Evolutionary conservation across 2,888 invertebrate genomes (phyloP), one percentile per base, ranked within the genome.

Genomic region (Thereva unica): DNA sequence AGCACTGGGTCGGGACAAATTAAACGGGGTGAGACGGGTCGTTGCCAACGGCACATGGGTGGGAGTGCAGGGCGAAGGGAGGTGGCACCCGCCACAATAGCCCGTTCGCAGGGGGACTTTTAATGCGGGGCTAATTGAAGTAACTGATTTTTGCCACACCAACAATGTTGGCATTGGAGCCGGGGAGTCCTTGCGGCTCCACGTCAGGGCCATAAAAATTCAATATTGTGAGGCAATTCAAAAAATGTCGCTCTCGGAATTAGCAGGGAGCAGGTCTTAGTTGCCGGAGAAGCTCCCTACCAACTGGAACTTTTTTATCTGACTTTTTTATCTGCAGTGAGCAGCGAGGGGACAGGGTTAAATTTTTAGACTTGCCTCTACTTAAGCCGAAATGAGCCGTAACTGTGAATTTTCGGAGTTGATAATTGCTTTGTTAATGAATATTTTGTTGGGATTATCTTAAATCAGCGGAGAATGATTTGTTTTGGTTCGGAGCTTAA

Each of bases 111-210:
- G 10, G 57, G 47, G 47, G 45, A 37, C 37, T 53, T 55, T 35
- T 23, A 55, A 54, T 54, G 64, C 54, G 54, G 55, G 35, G 34
- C 64, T 64, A 64, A 64, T 64, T 64, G 64, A 54, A 55, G 54
- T 45, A 55, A 64, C 38, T 55, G 64, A 64, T 64, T 54, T 64
- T 64, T 53, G 50, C 12, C 35, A 34, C 37, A 50, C n/a, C 50
- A 9, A 50, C 12, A 35, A 23, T 49, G 50, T 12, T 59, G 47
- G 38, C 34, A 47, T 38, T 12, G 8, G 12, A 12, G 23, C 4
- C 55, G 10, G 4, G 23, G 23, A 38, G 10, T 4, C 35, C 23
- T 42, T 12, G 42, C 42, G 5, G 44, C 12, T 41, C 12, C 5
- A 57, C 56, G 4, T 4, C 10, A 35, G 40, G 10, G 38, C 49